Percentiles rank a stretch among this genome's conserved stretches.
These are phyloP conservation scores for Cheilosia grossa DNA, from an alignment of 2,888 invertebrate genomes.

Conservation along the genomic window DNA sequence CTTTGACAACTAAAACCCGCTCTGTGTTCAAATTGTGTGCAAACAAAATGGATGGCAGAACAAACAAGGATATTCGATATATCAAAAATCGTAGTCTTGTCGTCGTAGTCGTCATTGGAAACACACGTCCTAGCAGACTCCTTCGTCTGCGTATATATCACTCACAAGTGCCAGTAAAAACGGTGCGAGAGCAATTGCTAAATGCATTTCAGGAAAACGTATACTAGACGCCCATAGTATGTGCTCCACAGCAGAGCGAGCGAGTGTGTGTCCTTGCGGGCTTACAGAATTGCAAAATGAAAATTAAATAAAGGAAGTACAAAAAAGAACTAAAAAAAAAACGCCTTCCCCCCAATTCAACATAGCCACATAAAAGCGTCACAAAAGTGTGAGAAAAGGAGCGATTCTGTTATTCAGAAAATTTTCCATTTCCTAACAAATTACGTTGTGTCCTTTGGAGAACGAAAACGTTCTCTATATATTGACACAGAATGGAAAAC, in stretches of 20 bases:
- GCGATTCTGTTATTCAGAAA: conserved; percentile 71
- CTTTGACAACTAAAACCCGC: conserved; percentile 72
- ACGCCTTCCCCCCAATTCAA: conserved; percentile 5
- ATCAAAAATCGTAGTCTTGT: conserved; percentile 63
- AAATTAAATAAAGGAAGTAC: conserved; percentile 66
- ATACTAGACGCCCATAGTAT: conserved; percentile 42
- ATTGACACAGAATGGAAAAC: conserved; percentile 57
- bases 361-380: conserved; percentile 33
- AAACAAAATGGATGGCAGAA: conserved; percentile 73
- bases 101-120: conserved; percentile 47
- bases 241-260: conserved; percentile 38
- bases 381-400: conserved; percentile 52
- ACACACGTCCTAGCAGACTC: conserved; percentile 47
- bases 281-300: conserved; percentile 64
- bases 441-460: conserved; percentile 35
- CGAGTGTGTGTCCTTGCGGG: conserved; percentile 66
- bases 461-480: conserved; percentile 58
- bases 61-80: conserved; percentile 74
- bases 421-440: conserved; percentile 72
- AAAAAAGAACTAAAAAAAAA: conserved; percentile 10
- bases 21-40: conserved; percentile 72
- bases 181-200: conserved; percentile 30
- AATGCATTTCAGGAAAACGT: conserved; percentile 61
- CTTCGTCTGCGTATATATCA: conserved; percentile 1
- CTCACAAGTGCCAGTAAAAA: conserved; percentile 40